phyloP scores from a whole-genome alignment of 2,797 vertebrate species.

The Moxostoma hubbsi region DNA sequence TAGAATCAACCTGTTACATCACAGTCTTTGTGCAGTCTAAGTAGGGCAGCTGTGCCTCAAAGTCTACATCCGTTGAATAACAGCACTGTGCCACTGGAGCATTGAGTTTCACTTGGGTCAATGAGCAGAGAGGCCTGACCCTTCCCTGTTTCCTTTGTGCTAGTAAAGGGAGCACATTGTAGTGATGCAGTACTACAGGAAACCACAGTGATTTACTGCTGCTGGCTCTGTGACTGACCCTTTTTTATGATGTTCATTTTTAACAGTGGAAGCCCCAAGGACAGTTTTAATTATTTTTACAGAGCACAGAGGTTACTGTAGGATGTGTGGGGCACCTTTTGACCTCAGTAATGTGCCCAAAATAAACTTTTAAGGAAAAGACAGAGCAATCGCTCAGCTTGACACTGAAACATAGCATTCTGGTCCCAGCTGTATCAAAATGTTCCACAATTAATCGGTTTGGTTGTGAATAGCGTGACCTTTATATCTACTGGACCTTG shows the following conservation, averaged over 20 bases:
- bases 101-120: constrained; percentile 21
- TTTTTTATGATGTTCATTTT: constrained; percentile 36
- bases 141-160: constrained; percentile 33
- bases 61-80: constrained; percentile 22
- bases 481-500: background rate
- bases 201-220: constrained; percentile 35
- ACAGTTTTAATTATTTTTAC: constrained; percentile 17
- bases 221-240: constrained; percentile 1
- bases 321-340: constrained; percentile 8
- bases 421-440: background rate
- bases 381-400: background rate
- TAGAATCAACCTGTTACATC: constrained; percentile 31
- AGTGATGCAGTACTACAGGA: constrained; percentile 6
- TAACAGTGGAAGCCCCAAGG: constrained; percentile 7
- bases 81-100: constrained; percentile 32
- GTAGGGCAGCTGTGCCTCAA: constrained; percentile 20
- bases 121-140: constrained; percentile 21
- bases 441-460: background rate
- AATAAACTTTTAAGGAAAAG: background rate
- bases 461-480: background rate
- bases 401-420: background rate
- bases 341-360: background rate
- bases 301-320: constrained; percentile 37
- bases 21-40: constrained; percentile 19
- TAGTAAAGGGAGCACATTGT: background rate